These are phyloP conservation scores for Atherinosoma microstoma DNA, from an alignment of 2,797 vertebrate genomes.

Conservation along the genomic window DNA sequence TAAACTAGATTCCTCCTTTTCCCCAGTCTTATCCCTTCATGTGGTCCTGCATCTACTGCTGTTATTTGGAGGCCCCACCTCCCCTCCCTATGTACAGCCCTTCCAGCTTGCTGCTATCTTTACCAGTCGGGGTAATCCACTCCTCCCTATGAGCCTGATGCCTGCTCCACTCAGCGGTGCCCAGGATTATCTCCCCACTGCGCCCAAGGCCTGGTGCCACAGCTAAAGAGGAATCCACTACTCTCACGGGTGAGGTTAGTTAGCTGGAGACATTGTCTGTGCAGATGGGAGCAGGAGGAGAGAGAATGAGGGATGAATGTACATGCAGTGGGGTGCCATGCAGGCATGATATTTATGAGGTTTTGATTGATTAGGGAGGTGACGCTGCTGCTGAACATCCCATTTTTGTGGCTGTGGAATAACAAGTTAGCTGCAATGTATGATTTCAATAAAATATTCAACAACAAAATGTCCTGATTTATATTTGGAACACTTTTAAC, in stretches of 20 bases:
- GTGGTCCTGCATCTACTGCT: slow-evolving; percentile 48
- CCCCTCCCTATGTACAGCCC: slow-evolving; percentile 27
- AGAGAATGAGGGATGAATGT: slow-evolving; percentile 8
- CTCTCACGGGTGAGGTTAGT: slow-evolving; percentile 48
- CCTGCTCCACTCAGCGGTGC: slow-evolving; percentile 72
- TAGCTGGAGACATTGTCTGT: slow-evolving; percentile 47
- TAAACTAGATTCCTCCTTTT: slow-evolving; percentile 43
- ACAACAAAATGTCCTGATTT: background rate
- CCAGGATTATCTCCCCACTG: slow-evolving; percentile 70
- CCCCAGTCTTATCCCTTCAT: slow-evolving; percentile 56
- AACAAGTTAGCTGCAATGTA: slow-evolving; percentile 48
- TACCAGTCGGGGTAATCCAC: slow-evolving; percentile 78
- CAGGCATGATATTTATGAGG: slow-evolving; percentile 36
- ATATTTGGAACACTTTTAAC: too few species aligned
- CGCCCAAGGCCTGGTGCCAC: slow-evolving; percentile 59
- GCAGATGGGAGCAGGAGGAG: slow-evolving; percentile 5
- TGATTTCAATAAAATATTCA: slow-evolving; percentile 11
- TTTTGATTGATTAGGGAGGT: slow-evolving; percentile 67
- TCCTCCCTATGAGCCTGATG: slow-evolving; percentile 74
- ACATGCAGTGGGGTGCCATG: slow-evolving; percentile 24
- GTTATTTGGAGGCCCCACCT: slow-evolving; percentile 58
- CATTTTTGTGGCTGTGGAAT: slow-evolving; percentile 3
- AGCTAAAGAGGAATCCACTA: slow-evolving; percentile 51
- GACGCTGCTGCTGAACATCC: slow-evolving; percentile 38
- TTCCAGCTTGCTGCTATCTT: slow-evolving; percentile 73